A percentile compares a stretch with the other conserved stretches of the same genome.
Evolutionary conservation across 2,113 vertebrate species (phyloP).

Genomic region (Ascaphus truei): DNA sequence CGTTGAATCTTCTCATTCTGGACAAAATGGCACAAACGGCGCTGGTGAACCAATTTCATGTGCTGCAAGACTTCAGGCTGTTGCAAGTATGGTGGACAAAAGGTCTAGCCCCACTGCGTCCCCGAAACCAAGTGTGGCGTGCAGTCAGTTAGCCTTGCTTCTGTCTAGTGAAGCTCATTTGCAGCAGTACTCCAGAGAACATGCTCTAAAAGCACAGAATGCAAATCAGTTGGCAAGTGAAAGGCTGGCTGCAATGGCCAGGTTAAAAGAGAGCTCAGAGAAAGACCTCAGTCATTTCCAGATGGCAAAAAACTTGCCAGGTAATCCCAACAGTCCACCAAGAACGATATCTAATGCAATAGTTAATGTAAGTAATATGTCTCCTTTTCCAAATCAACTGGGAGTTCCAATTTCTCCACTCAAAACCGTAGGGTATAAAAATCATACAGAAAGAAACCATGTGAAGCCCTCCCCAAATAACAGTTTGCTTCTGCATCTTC

Average conservation of each 20-base stretch:
- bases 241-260: conserved; percentile 92
- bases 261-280: conserved; percentile 73
- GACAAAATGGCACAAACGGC: conserved; percentile 67
- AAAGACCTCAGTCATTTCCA: conserved; percentile 67
- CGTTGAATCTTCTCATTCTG: conserved; percentile 73
- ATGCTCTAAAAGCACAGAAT: conserved; percentile 89
- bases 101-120: conserved; percentile 87
- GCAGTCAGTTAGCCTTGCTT: conserved; percentile 90
- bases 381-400: conserved; percentile 63
- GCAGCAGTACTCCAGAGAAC: conserved; percentile 95
- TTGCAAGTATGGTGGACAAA: conserved; percentile 91
- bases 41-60: conserved; percentile 80
- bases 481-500: conserved; percentile 88
- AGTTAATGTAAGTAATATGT: conserved; percentile 62
- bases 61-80: conserved; percentile 86
- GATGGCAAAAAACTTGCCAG: conserved; percentile 66
- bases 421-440: conserved; percentile 71
- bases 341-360: conserved; percentile 67
- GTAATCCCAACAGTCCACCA: conserved; percentile 74
- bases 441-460: conserved; percentile 70
- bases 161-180: conserved; percentile 97
- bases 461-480: conserved; percentile 81
- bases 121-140: conserved; percentile 92
- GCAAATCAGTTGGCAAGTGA: conserved; percentile 88
- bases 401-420: conserved; percentile 57